These are phyloP conservation scores for Phortica variegata DNA, from an alignment of 1,140 invertebrate species.

Conservation along the genomic window DNA sequence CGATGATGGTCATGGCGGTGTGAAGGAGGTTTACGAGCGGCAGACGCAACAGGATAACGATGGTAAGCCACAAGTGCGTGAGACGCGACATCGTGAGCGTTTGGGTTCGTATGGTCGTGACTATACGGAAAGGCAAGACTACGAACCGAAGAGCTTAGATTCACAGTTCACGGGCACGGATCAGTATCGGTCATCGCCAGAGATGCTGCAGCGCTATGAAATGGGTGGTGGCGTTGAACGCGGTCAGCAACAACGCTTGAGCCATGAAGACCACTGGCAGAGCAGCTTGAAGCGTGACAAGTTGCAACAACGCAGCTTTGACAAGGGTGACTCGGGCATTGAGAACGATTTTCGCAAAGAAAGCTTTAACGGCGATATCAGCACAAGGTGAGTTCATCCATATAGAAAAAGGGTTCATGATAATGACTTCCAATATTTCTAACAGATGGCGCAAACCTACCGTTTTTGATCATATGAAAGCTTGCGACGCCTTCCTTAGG, in stretches of 20 bases:
- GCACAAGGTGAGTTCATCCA: slow-evolving; percentile 34
- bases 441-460: slow-evolving; percentile 51
- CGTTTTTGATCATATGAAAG: slow-evolving; percentile 39
- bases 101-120: slow-evolving; percentile 54
- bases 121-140: slow-evolving; percentile 56
- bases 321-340: slow-evolving; percentile 72
- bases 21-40: slow-evolving; percentile 60
- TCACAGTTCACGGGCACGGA: slow-evolving; percentile 63
- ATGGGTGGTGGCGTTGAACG: slow-evolving; percentile 28
- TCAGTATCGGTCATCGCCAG: slow-evolving; percentile 60
- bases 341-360: slow-evolving; percentile 76
- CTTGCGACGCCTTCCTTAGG: slow-evolving; percentile 53
- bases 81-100: slow-evolving; percentile 58
- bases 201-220: slow-evolving; percentile 37
- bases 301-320: slow-evolving; percentile 52
- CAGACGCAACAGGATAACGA: slow-evolving; percentile 61
- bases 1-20: slow-evolving; percentile 56
- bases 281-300: slow-evolving; percentile 52
- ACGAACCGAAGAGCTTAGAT: slow-evolving; percentile 67
- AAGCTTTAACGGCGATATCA: slow-evolving; percentile 62
- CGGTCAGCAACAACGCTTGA: slow-evolving; percentile 51
- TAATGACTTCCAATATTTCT: neutral
- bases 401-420: neutral
- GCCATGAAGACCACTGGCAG: slow-evolving; percentile 53
- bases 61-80: slow-evolving; percentile 62